These are phyloP conservation scores for Palythoa grandis DNA, from an alignment of 92 coral and sea anemone species.

Conservation along the genomic window DNA sequence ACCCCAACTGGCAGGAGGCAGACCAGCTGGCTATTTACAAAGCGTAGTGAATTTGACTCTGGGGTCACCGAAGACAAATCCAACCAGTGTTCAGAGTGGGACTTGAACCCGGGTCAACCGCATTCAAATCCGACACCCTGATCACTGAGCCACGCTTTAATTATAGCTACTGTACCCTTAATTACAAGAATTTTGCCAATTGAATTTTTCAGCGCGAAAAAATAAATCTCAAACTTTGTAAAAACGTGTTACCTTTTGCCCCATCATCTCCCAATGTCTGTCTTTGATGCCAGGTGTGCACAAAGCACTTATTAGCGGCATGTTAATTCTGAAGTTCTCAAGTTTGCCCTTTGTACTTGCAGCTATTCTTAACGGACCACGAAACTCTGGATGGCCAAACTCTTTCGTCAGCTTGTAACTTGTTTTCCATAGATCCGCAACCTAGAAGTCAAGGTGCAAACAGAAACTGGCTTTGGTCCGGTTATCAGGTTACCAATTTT, in stretches of 20 bases:
- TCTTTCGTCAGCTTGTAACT: constrained; percentile 96
- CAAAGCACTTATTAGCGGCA: constrained; percentile 91
- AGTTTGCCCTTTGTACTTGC: constrained; percentile 88
- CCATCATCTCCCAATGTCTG: constrained; percentile 98
- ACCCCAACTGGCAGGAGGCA: too few relatives aligned
- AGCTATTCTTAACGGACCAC: constrained; percentile 94
- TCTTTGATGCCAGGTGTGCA: constrained; percentile 95
- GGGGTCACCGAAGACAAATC: too few relatives aligned
- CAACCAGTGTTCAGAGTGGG: too few relatives aligned
- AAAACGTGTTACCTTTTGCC: constrained; percentile 71
- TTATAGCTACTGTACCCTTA: background rate
- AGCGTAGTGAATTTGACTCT: too few relatives aligned
- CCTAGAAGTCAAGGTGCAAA: constrained; percentile 48
- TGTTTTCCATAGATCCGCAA: constrained; percentile 92
- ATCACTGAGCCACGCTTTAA: too few relatives aligned
- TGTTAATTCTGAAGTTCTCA: constrained; percentile 93
- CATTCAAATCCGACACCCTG: too few relatives aligned
- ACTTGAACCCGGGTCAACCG: too few relatives aligned
- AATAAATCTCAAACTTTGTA: background rate
- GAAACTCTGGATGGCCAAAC: constrained; percentile 93
- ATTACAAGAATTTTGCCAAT: background rate
- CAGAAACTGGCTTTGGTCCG: background rate
- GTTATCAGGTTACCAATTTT: too few relatives aligned
- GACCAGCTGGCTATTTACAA: too few relatives aligned
- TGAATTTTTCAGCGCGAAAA: background rate